Base-by-base conservation (phyloP, 2,888 invertebrate species). In the Caenorhabditis virilis region DNA sequence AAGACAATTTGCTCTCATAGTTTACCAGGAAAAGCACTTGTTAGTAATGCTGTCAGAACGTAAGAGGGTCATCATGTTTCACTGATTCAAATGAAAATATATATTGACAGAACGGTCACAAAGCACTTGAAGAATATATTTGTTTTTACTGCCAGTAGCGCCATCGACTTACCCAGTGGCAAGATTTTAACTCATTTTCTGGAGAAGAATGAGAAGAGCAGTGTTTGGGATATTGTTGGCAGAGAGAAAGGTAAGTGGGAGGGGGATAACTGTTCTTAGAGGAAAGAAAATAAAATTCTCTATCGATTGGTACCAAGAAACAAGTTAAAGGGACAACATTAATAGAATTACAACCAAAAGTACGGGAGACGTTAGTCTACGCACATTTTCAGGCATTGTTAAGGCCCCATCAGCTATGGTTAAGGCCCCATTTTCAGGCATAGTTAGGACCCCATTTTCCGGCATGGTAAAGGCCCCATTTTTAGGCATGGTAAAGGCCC, bases 131-230 rank as follows among this genome's bases (percentile, higher is more conserved):
- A 66, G 35, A 72, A 74, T 27, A 62, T 76, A 13, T 80, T 80
- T 48, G 77, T 72, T 2, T 78, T 80, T 66, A 56, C 73, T 15
- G 69, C 74, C 9, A 68, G 72, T 26, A 79, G 79, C 3, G 78
- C 73, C 27, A 30, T 78, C 16, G 75, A 80, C 25, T 64, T 72
- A 16, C 72, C 73, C n/a, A 49, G 45, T 26, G 66, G 62, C 18
- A 73, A 72, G 33, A 63, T 74, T 1, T 56, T 74, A 43, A 78
- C 78, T 13, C 79, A 78, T 54, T 78, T 59, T 52, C 55, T 80
- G 55, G 77, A 80, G 52, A 68, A 69, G 35, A 80, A 80, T 50
- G 75, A 77, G 41, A 78, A 80, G 50, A 63, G 66, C 36, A 76
- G 76, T 39, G 69, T 75, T 26, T 80, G 77, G 74, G 77, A 78